Percentiles rank a stretch among this genome's conserved stretches.
These are phyloP conservation scores for Hirtodrosophila cameraria DNA, from an alignment of 2,888 invertebrate species.

Conservation along the genomic window DNA sequence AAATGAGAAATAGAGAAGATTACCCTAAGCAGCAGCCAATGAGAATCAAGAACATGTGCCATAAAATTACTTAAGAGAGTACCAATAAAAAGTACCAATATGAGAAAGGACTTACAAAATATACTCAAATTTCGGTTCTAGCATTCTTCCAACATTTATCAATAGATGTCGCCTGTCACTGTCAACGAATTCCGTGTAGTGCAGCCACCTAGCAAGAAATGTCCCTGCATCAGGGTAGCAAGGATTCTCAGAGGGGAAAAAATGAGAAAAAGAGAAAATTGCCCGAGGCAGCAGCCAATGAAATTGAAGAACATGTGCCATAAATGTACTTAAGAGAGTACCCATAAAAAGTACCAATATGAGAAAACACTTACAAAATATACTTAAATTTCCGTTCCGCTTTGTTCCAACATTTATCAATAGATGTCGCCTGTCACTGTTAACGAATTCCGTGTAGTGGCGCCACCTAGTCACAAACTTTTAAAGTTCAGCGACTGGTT, in stretches of 20 bases:
- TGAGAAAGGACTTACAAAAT: no score
- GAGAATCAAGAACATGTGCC: constrained; percentile 2
- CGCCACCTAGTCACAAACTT: constrained; percentile 31
- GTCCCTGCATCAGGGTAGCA: no score
- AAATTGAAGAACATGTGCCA: constrained; percentile 1
- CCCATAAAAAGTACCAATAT: no score
- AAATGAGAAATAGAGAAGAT: constrained; percentile 36
- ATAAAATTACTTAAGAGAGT: constrained; percentile 1
- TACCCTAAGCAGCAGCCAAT: constrained; percentile 16
- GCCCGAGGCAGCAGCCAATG: constrained; percentile 15
- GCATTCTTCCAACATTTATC: background rate
- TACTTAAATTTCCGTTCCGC: no score
- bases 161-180: constrained; percentile 12
- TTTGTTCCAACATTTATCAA: background rate
- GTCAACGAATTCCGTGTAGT: background rate
- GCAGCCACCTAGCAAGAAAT: constrained; percentile 11
- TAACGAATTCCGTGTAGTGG: background rate
- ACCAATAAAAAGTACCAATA: no score
- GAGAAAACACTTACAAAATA: no score
- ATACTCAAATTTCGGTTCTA: no score
- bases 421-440: constrained; percentile 11
- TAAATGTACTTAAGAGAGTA: constrained; percentile 1
- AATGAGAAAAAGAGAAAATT: constrained; percentile 34
- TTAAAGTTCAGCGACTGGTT: no score
- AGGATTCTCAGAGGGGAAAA: constrained; percentile 21